phyloP scores from a whole-genome alignment of 1,140 invertebrate genomes.

The Hylaeus volcanicus region DNA sequence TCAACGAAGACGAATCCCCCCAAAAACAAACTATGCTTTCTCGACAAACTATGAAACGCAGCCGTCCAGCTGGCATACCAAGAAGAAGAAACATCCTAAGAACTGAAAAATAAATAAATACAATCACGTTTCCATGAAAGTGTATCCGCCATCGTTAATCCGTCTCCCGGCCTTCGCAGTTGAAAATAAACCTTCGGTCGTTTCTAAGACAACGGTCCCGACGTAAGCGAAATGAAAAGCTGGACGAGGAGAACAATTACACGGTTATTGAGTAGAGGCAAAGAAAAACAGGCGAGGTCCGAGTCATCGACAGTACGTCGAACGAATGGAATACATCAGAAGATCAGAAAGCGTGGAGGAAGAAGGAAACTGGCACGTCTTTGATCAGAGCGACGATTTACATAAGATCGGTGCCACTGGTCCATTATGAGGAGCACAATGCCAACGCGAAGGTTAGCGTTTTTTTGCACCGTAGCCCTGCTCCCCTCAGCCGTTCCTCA shows the following conservation, averaged over 20 bases:
- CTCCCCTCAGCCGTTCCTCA: constrained; percentile 21
- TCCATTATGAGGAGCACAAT: constrained; percentile 64
- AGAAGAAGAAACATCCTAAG: constrained; percentile 57
- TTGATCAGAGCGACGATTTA: constrained; percentile 62
- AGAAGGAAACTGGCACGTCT: constrained; percentile 48
- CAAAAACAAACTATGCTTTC: constrained; percentile 84
- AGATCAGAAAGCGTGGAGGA: constrained; percentile 38
- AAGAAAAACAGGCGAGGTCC: constrained; percentile 17
- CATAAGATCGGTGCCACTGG: constrained; percentile 70
- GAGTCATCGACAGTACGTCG: neutral
- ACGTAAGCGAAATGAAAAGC: constrained; percentile 9
- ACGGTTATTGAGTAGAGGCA: neutral
- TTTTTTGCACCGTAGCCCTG: constrained; percentile 45
- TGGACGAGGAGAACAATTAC: constrained; percentile 28
- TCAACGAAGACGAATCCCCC: constrained; percentile 94
- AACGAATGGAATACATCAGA: constrained; percentile 46
- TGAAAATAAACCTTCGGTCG: too few species aligned
- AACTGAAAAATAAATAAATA: constrained; percentile 2
- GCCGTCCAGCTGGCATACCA: constrained; percentile 66
- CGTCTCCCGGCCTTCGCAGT: neutral
- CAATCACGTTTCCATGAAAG: constrained; percentile 2
- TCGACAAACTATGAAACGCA: constrained; percentile 77
- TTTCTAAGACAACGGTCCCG: neutral
- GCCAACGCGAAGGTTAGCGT: constrained; percentile 61
- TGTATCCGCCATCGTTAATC: constrained; percentile 6